Evolutionary conservation across 2,113 vertebrate species (phyloP).

Genomic region (Paedocypris sp.): DNA sequence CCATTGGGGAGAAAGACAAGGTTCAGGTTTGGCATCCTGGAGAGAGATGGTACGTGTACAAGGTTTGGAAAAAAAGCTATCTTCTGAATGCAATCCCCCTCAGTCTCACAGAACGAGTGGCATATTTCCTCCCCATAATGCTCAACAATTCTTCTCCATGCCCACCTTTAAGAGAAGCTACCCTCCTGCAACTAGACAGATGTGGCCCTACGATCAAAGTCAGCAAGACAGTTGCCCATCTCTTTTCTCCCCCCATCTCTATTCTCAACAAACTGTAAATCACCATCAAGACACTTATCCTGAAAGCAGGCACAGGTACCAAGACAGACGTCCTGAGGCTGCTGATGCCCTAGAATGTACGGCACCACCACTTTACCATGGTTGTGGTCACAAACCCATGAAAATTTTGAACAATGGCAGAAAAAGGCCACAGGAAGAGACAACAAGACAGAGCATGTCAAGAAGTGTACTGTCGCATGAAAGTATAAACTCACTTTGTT

Average conservation of each 20-base stretch:
- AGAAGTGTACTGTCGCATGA: conserved; percentile 48
- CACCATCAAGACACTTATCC: conserved; percentile 48
- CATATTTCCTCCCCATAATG: conserved; percentile 37
- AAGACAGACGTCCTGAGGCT: conserved; percentile 55
- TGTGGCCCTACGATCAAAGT: conserved; percentile 51
- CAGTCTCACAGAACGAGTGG: conserved; percentile 57
- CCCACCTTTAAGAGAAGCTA: conserved; percentile 54
- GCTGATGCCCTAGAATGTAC: conserved; percentile 55
- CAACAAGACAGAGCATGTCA: conserved; percentile 26
- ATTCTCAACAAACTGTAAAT: conserved; percentile 43
- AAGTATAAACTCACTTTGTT: conserved; percentile 56
- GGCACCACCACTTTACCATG: conserved; percentile 42
- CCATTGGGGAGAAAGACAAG: conserved; percentile 49
- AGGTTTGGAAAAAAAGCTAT: conserved; percentile 24
- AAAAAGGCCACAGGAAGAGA: conserved; percentile 52
- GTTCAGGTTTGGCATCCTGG: conserved; percentile 53
- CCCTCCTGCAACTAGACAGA: conserved; percentile 51
- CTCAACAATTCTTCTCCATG: conserved; percentile 47
- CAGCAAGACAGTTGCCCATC: conserved; percentile 52
- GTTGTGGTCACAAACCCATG: conserved; percentile 44
- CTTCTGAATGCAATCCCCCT: conserved; percentile 44
- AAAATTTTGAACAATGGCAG: conserved; percentile 51
- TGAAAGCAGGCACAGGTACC: conserved; percentile 50
- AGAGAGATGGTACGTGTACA: conserved; percentile 47
- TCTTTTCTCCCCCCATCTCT: conserved; percentile 49